phyloP scores from a whole-genome alignment of 2,888 invertebrate genomes.

The Hydriomena furcata region DNA sequence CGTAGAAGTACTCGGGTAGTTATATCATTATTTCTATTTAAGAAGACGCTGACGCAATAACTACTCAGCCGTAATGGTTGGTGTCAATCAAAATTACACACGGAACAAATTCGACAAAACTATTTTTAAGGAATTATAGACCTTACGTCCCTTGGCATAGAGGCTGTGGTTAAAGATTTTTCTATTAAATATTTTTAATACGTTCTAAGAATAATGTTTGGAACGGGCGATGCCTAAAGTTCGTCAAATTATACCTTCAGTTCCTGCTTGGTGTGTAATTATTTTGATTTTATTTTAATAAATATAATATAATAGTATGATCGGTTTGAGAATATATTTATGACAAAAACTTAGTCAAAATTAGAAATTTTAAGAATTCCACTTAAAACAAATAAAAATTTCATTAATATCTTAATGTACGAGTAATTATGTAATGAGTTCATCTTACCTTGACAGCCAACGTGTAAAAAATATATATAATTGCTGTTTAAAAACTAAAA shows the following conservation, averaged over 20 bases:
- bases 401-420: too few species aligned
- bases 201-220: constrained; percentile 65
- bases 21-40: constrained; percentile 56
- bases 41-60: constrained; percentile 77
- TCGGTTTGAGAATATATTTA: too few species aligned
- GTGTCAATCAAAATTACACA: constrained; percentile 82
- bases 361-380: too few species aligned
- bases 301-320: constrained; percentile 8
- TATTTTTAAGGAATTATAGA: constrained; percentile 35
- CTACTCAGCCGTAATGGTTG: constrained; percentile 78
- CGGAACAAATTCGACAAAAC: constrained; percentile 66
- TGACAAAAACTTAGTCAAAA: too few species aligned
- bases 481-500: neutral
- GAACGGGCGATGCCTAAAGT: constrained; percentile 61
- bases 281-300: constrained; percentile 31
- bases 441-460: too few species aligned
- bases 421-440: too few species aligned
- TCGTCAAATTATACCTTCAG: constrained; percentile 49
- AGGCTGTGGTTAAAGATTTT: constrained; percentile 22
- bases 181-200: constrained; percentile 36
- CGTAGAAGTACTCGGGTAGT: constrained; percentile 35
- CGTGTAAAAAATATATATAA: too few species aligned
- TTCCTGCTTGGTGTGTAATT: constrained; percentile 38
- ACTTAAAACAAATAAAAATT: too few species aligned
- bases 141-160: constrained; percentile 25